phyloP scores from a whole-genome alignment of 2,797 vertebrate species.

The Triplophysa bombifrons region DNA sequence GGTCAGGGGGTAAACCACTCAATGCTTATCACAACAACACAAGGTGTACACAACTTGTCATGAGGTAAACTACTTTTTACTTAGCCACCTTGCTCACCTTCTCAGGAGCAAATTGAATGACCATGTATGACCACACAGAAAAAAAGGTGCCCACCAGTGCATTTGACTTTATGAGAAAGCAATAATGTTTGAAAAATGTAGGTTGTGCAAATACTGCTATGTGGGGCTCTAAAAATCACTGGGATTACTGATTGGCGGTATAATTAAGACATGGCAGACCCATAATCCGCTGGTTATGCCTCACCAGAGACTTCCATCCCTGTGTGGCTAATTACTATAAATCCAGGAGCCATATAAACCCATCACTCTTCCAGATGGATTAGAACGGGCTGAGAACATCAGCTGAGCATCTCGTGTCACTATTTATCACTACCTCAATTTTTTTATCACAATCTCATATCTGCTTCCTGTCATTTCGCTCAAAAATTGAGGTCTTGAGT shows the following conservation, averaged over 20 bases:
- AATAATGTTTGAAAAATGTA: conserved; percentile 4
- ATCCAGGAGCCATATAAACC: conserved; percentile 20
- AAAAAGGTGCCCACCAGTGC: neutral
- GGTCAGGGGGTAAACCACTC: conserved; percentile 78
- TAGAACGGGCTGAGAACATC: conserved; percentile 20
- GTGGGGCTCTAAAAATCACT: conserved; percentile 10
- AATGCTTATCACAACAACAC: conserved; percentile 77
- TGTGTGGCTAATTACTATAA: conserved; percentile 43
- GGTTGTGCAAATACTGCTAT: neutral
- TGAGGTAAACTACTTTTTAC: neutral
- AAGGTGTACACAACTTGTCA: neutral
- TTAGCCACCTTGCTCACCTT: neutral
- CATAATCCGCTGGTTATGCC: conserved; percentile 38
- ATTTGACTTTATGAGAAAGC: neutral
- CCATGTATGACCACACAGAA: neutral
- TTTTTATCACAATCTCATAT: neutral
- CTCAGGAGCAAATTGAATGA: conserved; percentile 14
- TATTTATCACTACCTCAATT: neutral
- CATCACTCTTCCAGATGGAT: conserved; percentile 31
- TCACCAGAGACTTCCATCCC: conserved; percentile 31
- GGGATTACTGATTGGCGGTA: conserved; percentile 31
- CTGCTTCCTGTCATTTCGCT: neutral
- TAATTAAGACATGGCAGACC: conserved; percentile 42
- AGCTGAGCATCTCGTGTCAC: neutral
- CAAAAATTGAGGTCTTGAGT: neutral